Conservation (phyloP, 2,797 vertebrate genomes). For the Heteromormyrus szaboi region DNA sequence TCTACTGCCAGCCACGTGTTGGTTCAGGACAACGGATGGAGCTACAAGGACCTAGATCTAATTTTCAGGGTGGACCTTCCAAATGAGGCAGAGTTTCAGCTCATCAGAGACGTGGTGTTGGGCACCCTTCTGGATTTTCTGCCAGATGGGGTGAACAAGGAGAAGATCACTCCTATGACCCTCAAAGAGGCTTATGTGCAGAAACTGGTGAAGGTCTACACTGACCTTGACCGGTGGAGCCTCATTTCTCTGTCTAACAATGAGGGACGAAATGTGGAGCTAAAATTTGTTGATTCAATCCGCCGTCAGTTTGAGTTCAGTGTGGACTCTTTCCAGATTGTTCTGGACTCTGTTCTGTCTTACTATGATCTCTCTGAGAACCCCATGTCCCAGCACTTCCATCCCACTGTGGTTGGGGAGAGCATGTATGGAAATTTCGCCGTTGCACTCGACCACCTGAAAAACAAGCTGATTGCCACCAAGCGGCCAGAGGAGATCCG, state of each 20-base stretch:
- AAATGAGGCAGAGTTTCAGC: conserved; percentile 76
- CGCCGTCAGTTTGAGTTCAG: conserved; percentile 96
- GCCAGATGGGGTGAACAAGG: conserved; percentile 87
- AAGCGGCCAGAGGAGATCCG: conserved; percentile 94
- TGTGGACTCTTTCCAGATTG: conserved; percentile 96
- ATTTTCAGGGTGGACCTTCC: conserved; percentile 89
- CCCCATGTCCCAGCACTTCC: conserved; percentile 73
- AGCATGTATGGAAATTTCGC: conserved; percentile 89
- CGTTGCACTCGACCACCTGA: conserved; percentile 78
- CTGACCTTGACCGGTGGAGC: conserved; percentile 91
- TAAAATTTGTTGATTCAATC: conserved; percentile 93
- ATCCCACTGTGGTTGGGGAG: conserved; percentile 81
- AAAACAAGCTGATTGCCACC: conserved; percentile 85
- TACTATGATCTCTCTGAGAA: conserved; percentile 72
- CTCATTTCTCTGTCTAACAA: conserved; percentile 97
- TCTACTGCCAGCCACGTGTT: conserved; percentile 91
- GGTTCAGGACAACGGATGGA: conserved; percentile 88
- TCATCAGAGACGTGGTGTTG: conserved; percentile 86
- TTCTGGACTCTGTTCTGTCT: conserved; percentile 83
- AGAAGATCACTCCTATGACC: conserved; percentile 84
- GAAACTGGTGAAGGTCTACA: conserved; percentile 93
- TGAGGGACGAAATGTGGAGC: conserved; percentile 87
- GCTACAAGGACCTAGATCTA: conserved; percentile 93
- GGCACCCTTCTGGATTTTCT: conserved; percentile 87
- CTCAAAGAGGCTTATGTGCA: conserved; percentile 94